Evolutionary conservation across 2,888 invertebrate genomes (phyloP).

Genomic region (Tetragonisca angustula): DNA sequence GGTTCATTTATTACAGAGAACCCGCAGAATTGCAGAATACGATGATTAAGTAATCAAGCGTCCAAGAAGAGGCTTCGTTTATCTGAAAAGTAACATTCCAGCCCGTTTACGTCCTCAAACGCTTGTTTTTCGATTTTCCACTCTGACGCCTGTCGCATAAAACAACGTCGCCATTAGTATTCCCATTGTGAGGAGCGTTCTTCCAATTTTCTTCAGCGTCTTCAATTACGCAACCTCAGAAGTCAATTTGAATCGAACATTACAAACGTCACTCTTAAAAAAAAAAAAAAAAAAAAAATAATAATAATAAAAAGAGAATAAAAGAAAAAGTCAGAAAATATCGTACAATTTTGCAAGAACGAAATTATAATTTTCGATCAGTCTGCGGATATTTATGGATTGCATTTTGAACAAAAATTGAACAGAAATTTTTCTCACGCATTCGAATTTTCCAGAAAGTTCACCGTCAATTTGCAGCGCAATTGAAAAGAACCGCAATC

Average conservation of each 20-base stretch:
- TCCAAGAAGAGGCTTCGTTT: neutral
- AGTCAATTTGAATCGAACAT: no score
- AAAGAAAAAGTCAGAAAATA: no score
- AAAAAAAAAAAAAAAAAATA: no score
- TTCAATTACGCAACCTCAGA: no score
- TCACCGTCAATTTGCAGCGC: no score
- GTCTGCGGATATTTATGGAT: neutral
- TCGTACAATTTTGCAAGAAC: no score
- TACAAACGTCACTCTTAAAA: no score
- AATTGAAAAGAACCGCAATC: no score
- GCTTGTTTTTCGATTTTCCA: neutral
- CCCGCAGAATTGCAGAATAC: constrained; percentile 32
- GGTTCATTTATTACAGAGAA: constrained; percentile 23
- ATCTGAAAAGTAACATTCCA: neutral
- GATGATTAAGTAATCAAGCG: constrained; percentile 59
- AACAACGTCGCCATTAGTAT: neutral
- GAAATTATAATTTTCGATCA: no score
- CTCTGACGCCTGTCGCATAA: neutral
- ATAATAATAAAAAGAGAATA: no score
- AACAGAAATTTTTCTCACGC: no score
- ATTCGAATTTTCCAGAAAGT: no score
- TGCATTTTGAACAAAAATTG: neutral
- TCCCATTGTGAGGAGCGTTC: neutral
- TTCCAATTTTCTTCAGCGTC: neutral
- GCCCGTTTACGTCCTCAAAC: neutral